Evolutionary conservation across 2,888 invertebrate genomes (phyloP).

Genomic region (Epistrophe grossulariae): DNA sequence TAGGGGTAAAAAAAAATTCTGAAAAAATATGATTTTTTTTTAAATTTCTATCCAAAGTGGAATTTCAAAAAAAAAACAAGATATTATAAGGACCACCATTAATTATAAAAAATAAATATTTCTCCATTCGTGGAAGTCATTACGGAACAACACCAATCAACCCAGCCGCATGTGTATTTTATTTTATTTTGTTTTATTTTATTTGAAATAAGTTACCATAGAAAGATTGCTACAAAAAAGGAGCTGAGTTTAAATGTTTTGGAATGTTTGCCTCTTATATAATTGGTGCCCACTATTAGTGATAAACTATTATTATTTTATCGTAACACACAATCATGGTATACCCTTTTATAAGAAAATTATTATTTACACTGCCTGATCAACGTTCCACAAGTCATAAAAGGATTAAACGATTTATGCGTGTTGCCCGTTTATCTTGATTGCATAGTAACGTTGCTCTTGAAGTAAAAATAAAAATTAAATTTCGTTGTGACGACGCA

Average conservation of each 20-base stretch:
- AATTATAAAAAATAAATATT: too few relatives aligned
- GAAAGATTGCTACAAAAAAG: neutral
- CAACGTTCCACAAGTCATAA: conserved; percentile 17
- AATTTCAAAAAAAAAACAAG: too few relatives aligned
- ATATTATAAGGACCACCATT: too few relatives aligned
- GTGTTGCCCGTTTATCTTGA: conserved; percentile 30
- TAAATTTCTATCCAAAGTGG: too few relatives aligned
- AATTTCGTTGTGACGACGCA: conserved; percentile 44
- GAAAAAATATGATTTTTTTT: too few relatives aligned
- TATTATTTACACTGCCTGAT: conserved; percentile 19
- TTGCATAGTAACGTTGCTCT: conserved; percentile 42
- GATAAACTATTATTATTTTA: conserved; percentile 12
- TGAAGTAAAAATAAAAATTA: conserved; percentile 27
- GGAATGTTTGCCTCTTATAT: neutral
- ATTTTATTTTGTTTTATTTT: too few relatives aligned
- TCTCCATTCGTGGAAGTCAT: too few relatives aligned
- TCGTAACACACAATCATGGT: conserved; percentile 4
- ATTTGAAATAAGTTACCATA: neutral
- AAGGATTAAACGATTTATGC: conserved; percentile 44
- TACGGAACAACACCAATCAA: too few relatives aligned
- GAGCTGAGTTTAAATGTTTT: neutral
- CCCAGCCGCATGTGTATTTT: too few relatives aligned
- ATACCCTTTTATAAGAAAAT: conserved; percentile 1
- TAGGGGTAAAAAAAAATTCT: too few relatives aligned
- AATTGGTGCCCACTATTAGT: neutral